Evolutionary conservation across 2,888 invertebrate species (phyloP), one percentile per base, ranked within the genome.

Genomic region (Agrilus cyanescens): DNA sequence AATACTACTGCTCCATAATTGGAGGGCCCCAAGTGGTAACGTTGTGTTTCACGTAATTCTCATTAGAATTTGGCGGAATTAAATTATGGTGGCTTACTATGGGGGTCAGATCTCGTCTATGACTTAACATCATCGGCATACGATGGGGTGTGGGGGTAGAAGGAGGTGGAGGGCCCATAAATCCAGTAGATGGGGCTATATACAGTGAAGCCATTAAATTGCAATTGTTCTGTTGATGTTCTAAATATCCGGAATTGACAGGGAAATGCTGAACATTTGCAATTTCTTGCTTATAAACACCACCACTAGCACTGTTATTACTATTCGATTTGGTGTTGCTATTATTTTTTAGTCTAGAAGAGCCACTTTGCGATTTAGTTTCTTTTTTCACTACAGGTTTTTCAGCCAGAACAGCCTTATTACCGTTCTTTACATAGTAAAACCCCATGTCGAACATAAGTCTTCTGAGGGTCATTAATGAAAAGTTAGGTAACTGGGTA

Each of bases 391-490:
- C 31, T 31, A 40, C 41, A 4, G 46, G 42, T 44, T 57, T 61
- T 46, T 66, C 65, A 6, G 63, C 56, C 40, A 66, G 51, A 38
- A 63, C 49, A n/a, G 60, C 57, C 49, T 66, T 66, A 44, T 59
- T 63, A 4, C 63, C 63, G 46, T 54, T 55, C 45, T 61, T 61
- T 44, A 63, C 63, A 50, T 65, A 66, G 46, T 53, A 59, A 53
- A 65, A 66, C 5, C 66, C 65, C 65, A 66, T 66, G 51, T 66
- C 66, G 46, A 60, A 62, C 46, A 66, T 50, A 25, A 66, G 48
- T 38, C 66, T 53, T 15, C 65, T 48, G 13, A 66, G 47, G 1
- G 65, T 66, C 65, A 65, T 65, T n/a, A 64, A 44, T 4, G 63
- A 63, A 53, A 66, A 66, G 45, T 59, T 61, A 37, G 66, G 65